Conservation (phyloP, 2,888 invertebrate genomes). For the Nymphalis polychloros region DNA sequence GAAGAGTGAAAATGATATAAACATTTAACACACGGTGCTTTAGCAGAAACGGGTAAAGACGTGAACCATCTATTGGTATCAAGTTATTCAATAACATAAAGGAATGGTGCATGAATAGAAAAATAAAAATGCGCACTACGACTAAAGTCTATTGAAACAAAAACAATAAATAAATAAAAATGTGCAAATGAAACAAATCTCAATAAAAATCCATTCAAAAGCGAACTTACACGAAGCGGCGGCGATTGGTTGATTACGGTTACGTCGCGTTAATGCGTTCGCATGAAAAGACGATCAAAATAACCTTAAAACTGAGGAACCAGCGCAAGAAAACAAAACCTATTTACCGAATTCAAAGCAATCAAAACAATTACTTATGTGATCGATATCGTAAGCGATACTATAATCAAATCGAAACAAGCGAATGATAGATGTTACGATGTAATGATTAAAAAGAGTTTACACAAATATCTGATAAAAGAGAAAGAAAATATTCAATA, state of each 20-base stretch:
- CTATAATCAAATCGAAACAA: constrained; percentile 45
- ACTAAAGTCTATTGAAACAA: constrained; percentile 53
- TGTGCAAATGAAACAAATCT: constrained; percentile 67
- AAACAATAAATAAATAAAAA: constrained; percentile 49
- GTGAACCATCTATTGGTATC: constrained; percentile 42
- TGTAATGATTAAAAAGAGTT: constrained; percentile 14
- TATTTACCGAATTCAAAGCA: constrained; percentile 62
- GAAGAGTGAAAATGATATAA: constrained; percentile 39
- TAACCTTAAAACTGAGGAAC: constrained; percentile 69
- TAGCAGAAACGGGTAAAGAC: constrained; percentile 46
- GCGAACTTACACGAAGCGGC: constrained; percentile 79
- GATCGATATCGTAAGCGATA: constrained; percentile 51
- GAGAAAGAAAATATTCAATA: background rate
- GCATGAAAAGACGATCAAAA: constrained; percentile 76
- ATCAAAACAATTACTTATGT: constrained; percentile 49
- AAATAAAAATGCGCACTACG: constrained; percentile 63
- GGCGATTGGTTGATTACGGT: constrained; percentile 55
- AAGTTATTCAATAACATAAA: constrained; percentile 51
- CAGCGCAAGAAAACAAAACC: constrained; percentile 64
- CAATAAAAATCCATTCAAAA: constrained; percentile 53
- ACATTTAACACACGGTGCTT: constrained; percentile 55
- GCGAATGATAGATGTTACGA: constrained; percentile 44
- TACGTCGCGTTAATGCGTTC: constrained; percentile 67
- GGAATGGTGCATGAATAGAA: constrained; percentile 75
- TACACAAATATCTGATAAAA: background rate